Base-by-base conservation (phyloP, 2,113 vertebrate genomes). In the Stigmatopora nigra region DNA sequence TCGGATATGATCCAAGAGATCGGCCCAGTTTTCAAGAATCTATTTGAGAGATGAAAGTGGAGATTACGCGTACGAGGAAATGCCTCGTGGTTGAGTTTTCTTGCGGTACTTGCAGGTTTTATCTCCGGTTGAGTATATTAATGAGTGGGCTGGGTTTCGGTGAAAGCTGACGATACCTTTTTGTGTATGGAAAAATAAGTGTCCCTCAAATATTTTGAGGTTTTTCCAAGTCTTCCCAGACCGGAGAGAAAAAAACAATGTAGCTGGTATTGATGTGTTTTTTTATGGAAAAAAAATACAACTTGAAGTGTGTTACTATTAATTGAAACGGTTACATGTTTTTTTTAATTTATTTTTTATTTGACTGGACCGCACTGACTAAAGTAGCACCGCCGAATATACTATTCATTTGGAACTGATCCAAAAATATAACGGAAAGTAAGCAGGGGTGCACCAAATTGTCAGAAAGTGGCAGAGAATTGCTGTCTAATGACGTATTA, bases 1-100 rank as follows among this genome's bases (percentile, higher is more conserved):
- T 89, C 92, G 0, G 94, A 98, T 88, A 98, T 99, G 95, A 91
- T 99, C 74, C 87, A 92, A 49, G 94, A 99, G 89, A 89, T 99
- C 2, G 91, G 95, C 60, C 79, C 90, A 0, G 94, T 94, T 61
- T 99, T 99, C 88, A 92, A 68, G 78, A 93, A 90, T 78, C 91
- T 98, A 45, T 98, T 97, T 68, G 94, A 97, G 83, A 92, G 86
- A 84, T 98, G 88, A 96, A 79, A 73, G 67, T 12, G 2, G 17
- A 44, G 14, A 57, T 36, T 1, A 20, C 10, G 9, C 7, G 38
- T 38, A 22, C 17, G 1, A 13, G 41, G n/a, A 56, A 59, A 20
- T 1, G n/a, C 65, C 22, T 35, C 22, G 64, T 55, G 55, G 41
- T 60, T 41, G 51, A 38, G 19, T 69, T 57, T 57, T 15, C 47